Conservation (phyloP, 2,888 invertebrate genomes). For the Macaria notata region DNA sequence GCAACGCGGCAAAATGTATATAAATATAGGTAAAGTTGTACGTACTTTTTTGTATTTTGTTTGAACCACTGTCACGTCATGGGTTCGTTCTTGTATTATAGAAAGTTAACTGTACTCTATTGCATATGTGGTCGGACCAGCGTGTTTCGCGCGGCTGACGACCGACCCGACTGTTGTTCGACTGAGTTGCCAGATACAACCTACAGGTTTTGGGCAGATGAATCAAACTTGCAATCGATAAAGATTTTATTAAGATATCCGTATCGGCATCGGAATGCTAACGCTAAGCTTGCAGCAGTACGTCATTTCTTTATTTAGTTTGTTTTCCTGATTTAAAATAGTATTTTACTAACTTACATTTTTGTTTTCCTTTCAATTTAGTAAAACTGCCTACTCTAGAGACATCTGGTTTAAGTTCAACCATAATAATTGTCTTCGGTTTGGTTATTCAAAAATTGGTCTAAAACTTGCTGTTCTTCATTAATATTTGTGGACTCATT, state of each 20-base stretch:
- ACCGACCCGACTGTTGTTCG: constrained; percentile 21
- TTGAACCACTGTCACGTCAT: constrained; percentile 9
- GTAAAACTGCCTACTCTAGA: too few species aligned
- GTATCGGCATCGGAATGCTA: constrained; percentile 15
- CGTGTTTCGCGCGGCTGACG: not conserved
- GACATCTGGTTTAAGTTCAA: too few species aligned
- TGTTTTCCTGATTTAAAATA: too few species aligned
- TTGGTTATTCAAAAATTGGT: too few species aligned
- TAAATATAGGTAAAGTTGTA: not conserved
- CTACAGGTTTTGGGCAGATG: constrained; percentile 10
- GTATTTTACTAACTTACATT: too few species aligned
- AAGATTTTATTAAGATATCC: constrained; percentile 2
- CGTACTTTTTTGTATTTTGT: constrained; percentile 7
- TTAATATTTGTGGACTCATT: too few species aligned
- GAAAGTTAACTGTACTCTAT: constrained; percentile 21
- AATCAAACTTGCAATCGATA: constrained; percentile 15
- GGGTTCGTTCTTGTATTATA: constrained; percentile 6
- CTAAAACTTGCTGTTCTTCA: too few species aligned
- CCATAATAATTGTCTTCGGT: too few species aligned
- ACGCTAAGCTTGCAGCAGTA: not conserved
- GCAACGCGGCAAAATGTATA: too few species aligned
- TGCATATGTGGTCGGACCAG: constrained; percentile 8
- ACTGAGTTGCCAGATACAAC: constrained; percentile 24
- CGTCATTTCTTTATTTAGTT: not conserved
- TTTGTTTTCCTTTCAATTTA: too few species aligned